phyloP scores from a whole-genome alignment of 2,797 vertebrate genomes.

The Gadopsis bispinosus region DNA sequence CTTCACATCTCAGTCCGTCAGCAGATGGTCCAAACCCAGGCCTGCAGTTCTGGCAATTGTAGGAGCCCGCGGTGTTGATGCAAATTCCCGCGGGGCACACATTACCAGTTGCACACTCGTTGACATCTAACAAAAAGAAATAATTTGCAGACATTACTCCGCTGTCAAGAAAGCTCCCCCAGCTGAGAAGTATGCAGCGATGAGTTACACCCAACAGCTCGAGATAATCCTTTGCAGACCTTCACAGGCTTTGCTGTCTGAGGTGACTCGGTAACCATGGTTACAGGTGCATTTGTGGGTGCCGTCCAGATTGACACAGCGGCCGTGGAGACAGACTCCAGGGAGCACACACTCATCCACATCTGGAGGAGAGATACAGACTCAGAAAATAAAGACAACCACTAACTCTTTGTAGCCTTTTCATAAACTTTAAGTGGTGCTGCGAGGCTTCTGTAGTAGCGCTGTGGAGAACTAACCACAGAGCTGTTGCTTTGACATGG shows the following conservation, averaged over 20 bases:
- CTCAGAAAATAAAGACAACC: conserved; percentile 48
- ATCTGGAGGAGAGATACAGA: conserved; percentile 79
- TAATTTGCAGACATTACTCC: conserved; percentile 63
- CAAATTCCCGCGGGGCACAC: conserved; percentile 86
- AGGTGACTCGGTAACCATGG: conserved; percentile 85
- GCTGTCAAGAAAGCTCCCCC: conserved; percentile 29
- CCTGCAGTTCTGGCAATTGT: conserved; percentile 85
- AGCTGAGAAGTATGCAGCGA: conserved; percentile 37
- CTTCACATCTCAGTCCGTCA: conserved; percentile 88
- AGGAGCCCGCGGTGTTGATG: conserved; percentile 89
- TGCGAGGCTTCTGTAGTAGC: conserved; percentile 55
- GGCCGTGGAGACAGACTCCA: conserved; percentile 86
- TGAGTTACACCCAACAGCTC: conserved; percentile 61
- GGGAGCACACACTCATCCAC: conserved; percentile 87
- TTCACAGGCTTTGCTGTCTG: conserved; percentile 87
- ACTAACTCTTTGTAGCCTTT: conserved; percentile 49
- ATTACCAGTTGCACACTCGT: conserved; percentile 78
- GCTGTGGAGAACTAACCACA: conserved; percentile 46
- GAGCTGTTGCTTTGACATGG: conserved; percentile 37
- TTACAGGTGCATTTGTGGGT: conserved; percentile 89
- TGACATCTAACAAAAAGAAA: conserved; percentile 78
- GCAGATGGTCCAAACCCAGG: conserved; percentile 85
- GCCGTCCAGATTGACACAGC: conserved; percentile 90
- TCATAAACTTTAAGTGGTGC: conserved; percentile 43
- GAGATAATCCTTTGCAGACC: conserved; percentile 83